These are phyloP conservation scores for Oreochromis spilurus DNA, from an alignment of 2,113 vertebrate species.

Conservation along the genomic window DNA sequence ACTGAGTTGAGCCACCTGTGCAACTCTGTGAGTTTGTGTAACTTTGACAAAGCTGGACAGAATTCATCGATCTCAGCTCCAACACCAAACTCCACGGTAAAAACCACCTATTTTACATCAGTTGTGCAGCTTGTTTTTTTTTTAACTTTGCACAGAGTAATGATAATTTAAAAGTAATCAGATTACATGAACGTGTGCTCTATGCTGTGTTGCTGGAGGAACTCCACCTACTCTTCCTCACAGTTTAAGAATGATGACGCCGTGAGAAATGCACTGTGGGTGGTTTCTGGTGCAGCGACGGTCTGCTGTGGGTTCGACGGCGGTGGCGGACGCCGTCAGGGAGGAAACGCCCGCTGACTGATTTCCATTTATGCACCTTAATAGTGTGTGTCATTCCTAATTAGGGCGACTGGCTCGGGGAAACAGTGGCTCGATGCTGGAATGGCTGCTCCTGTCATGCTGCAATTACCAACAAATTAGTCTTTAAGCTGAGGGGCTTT, in stretches of 20 bases:
- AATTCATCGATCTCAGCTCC: background rate
- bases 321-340: background rate
- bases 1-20: background rate
- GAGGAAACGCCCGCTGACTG: constrained; percentile 17
- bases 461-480: constrained; percentile 75
- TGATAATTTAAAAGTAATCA: background rate
- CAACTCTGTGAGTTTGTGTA: background rate
- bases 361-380: constrained; percentile 59
- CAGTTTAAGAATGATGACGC: background rate
- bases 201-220: background rate
- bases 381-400: constrained; percentile 64
- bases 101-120: background rate
- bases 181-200: background rate
- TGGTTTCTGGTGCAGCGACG: background rate
- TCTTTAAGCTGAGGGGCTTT: constrained; percentile 56
- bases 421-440: constrained; percentile 47
- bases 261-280: constrained; percentile 5
- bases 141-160: background rate
- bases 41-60: background rate
- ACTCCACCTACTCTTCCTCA: background rate
- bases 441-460: constrained; percentile 61
- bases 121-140: background rate
- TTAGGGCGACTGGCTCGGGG: constrained; percentile 54
- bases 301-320: background rate
- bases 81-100: background rate